These are phyloP conservation scores for Tenthredo scrophulariae DNA, from an alignment of 2,888 invertebrate genomes.

Conservation along the genomic window DNA sequence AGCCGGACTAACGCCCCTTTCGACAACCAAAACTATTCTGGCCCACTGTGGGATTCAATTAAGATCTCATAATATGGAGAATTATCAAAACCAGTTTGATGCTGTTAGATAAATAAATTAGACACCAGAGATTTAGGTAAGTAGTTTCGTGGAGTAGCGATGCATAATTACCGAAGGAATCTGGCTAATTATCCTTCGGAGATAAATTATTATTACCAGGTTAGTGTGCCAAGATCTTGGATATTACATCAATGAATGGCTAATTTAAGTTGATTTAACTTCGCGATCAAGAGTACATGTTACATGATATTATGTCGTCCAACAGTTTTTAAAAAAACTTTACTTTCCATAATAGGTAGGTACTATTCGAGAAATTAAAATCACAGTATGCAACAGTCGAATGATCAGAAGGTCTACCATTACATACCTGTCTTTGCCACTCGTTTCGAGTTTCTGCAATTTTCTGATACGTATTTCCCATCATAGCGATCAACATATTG, in stretches of 20 bases:
- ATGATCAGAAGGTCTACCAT: neutral
- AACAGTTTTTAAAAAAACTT: neutral
- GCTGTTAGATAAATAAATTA: constrained; percentile 1
- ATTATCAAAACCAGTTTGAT: neutral
- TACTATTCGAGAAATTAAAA: neutral
- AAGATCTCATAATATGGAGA: neutral
- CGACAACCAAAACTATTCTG: constrained; percentile 96
- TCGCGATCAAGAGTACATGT: neutral
- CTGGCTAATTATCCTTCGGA: neutral
- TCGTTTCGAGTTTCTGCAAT: constrained; percentile 98
- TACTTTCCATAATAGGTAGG: neutral
- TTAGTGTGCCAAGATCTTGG: neutral
- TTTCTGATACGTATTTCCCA: constrained; percentile 99
- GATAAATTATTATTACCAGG: neutral
- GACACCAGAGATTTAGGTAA: neutral
- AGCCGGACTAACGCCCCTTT: constrained; percentile 95
- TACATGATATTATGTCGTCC: neutral
- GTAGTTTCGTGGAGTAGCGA: neutral
- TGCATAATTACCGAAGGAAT: neutral
- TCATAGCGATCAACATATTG: constrained; percentile 99
- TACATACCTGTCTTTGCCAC: constrained; percentile 93
- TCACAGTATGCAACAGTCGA: neutral
- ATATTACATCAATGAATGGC: constrained; percentile 7
- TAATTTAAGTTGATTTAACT: neutral
- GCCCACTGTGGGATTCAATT: constrained; percentile 89